These are phyloP conservation scores for Gnatocerus cornutus DNA, from an alignment of 2,888 invertebrate species.

Conservation along the genomic window DNA sequence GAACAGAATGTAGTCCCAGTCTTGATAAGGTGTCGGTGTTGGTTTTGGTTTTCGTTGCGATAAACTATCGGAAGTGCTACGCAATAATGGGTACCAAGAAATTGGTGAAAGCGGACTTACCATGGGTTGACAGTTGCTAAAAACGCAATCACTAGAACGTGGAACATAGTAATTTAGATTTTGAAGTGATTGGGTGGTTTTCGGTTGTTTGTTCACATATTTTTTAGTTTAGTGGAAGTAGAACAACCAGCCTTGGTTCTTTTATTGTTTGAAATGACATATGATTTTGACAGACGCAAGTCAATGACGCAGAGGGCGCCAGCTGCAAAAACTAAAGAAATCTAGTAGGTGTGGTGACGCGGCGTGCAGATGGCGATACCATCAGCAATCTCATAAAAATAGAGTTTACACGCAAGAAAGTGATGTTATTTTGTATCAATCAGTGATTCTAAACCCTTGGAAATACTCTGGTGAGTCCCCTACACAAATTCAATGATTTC, in stretches of 20 bases:
- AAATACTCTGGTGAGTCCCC: too few species aligned
- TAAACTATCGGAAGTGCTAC: slow-evolving; percentile 28
- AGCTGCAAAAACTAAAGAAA: background rate
- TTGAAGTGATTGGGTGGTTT: background rate
- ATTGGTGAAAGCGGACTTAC: slow-evolving; percentile 13
- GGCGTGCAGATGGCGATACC: background rate
- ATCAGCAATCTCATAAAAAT: too few species aligned
- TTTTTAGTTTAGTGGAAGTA: background rate
- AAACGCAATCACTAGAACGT: background rate
- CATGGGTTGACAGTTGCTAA: slow-evolving; percentile 20
- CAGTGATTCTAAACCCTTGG: too few species aligned
- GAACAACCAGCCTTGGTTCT: slow-evolving; percentile 11
- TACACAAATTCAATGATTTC: too few species aligned
- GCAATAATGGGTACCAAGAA: background rate
- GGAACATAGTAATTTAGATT: slow-evolving; percentile 35
- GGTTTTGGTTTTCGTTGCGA: slow-evolving; percentile 40
- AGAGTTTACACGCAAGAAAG: too few species aligned
- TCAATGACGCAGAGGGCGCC: background rate
- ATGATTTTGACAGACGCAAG: slow-evolving; percentile 2
- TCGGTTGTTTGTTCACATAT: slow-evolving; percentile 9
- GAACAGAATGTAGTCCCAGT: slow-evolving; percentile 86
- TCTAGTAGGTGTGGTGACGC: background rate
- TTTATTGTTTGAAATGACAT: slow-evolving; percentile 32
- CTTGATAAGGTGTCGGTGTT: slow-evolving; percentile 60
- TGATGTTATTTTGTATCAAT: too few species aligned